phyloP scores from a whole-genome alignment of 2,113 vertebrate species.

The Alces alces region DNA sequence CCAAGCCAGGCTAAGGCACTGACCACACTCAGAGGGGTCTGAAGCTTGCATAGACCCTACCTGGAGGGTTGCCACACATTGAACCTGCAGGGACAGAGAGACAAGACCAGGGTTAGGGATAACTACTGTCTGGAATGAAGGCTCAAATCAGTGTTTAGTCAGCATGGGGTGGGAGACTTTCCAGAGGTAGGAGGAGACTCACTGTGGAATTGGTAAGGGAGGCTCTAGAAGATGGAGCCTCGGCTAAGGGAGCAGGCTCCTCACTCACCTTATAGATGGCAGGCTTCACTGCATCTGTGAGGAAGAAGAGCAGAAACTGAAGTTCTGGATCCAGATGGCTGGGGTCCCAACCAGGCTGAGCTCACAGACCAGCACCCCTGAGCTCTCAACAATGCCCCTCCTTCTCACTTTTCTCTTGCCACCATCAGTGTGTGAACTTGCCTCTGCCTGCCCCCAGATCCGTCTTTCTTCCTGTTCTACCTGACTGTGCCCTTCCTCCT shows the following conservation, averaged over 20 bases:
- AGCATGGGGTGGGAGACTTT: background rate
- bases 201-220: background rate
- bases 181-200: background rate
- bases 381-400: background rate
- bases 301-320: constrained; percentile 39
- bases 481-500: background rate
- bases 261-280: constrained; percentile 83
- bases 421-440: background rate
- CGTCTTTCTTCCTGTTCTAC: background rate
- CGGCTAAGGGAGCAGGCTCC: background rate
- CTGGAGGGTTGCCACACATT: constrained; percentile 85
- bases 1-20: constrained; percentile 93
- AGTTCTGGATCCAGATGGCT: background rate
- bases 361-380: background rate
- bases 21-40: constrained; percentile 80
- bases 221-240: background rate
- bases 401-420: background rate
- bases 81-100: constrained; percentile 72
- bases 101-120: background rate
- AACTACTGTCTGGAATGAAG: background rate
- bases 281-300: constrained; percentile 76
- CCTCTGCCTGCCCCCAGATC: background rate
- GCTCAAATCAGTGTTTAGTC: background rate
- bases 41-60: constrained; percentile 88
- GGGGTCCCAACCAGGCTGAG: background rate